Percentiles rank a stretch among this genome's conserved stretches.
These are phyloP conservation scores for Carcharodon carcharias DNA, from an alignment of 2,797 vertebrate species.

Conservation along the genomic window DNA sequence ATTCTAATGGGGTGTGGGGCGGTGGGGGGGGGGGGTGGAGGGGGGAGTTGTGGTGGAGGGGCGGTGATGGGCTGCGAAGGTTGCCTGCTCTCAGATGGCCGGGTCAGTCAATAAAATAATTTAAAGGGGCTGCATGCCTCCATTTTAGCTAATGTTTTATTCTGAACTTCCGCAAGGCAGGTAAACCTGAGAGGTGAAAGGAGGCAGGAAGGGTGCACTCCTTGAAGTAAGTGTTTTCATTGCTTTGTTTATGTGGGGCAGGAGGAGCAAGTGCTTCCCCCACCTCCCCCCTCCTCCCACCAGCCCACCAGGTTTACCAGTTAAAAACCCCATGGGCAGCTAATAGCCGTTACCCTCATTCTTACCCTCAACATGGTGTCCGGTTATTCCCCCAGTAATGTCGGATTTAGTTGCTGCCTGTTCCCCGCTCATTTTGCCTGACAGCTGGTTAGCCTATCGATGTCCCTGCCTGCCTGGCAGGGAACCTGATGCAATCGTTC, in stretches of 20 bases:
- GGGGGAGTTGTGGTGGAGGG: too few species aligned
- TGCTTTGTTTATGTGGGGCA: neutral
- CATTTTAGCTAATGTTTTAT: too few species aligned
- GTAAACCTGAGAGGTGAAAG: too few species aligned
- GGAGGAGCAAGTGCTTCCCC: neutral
- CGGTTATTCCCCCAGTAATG: neutral
- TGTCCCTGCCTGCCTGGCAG: neutral
- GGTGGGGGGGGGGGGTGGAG: too few species aligned
- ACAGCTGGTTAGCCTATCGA: neutral
- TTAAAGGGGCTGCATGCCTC: too few species aligned
- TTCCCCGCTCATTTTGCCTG: neutral
- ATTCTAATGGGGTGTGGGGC: neutral
- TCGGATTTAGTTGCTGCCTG: neutral
- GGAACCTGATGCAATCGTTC: neutral
- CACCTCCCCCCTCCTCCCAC: neutral
- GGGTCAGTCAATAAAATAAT: neutral
- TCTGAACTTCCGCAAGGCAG: too few species aligned
- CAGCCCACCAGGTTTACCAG: neutral
- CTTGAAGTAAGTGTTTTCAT: neutral
- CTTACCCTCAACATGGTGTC: neutral
- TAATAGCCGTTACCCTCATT: neutral
- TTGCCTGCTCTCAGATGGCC: neutral
- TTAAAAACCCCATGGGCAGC: neutral
- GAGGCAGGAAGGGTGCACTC: too few species aligned
- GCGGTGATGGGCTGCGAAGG: too few species aligned